Conservation (phyloP, 2,888 invertebrate species). For the Melangyna quadrimaculata region DNA sequence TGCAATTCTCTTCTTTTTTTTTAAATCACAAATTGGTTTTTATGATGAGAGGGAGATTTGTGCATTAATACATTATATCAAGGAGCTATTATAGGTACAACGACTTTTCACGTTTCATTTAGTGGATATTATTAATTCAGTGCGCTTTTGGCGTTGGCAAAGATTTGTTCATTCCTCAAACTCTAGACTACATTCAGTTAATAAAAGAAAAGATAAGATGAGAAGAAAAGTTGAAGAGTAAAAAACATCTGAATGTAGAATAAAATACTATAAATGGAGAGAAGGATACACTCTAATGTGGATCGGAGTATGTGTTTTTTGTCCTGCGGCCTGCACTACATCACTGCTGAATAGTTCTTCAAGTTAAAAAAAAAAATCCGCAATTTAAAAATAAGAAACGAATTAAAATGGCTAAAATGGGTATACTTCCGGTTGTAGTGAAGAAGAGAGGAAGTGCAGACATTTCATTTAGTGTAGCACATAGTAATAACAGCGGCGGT, state of each 20-base stretch:
- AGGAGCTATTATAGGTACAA: not conserved
- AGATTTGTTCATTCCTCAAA: conserved; percentile 5
- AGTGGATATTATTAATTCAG: conserved; percentile 10
- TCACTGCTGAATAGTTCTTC: conserved; percentile 41
- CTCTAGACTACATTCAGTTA: not conserved
- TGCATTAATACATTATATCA: not conserved
- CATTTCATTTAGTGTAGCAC: conserved; percentile 57
- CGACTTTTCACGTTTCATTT: not conserved
- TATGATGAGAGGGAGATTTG: not conserved
- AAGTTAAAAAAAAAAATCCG: not conserved
- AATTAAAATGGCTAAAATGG: conserved; percentile 63
- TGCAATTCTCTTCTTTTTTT: not conserved
- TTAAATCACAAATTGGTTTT: conserved; percentile 1
- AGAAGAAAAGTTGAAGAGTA: not conserved
- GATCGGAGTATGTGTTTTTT: not conserved
- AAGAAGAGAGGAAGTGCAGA: conserved; percentile 44
- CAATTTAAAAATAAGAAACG: conserved; percentile 9
- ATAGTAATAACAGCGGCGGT: conserved; percentile 26
- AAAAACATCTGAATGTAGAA: conserved; percentile 16
- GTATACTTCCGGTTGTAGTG: conserved; percentile 60
- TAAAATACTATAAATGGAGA: conserved; percentile 2
- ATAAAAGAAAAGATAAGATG: not conserved
- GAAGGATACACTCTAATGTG: conserved; percentile 18
- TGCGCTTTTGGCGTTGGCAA: not conserved
- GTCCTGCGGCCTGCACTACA: not conserved